Base-by-base conservation (phyloP, 2,113 vertebrate genomes). In the Bombycilla garrulus region DNA sequence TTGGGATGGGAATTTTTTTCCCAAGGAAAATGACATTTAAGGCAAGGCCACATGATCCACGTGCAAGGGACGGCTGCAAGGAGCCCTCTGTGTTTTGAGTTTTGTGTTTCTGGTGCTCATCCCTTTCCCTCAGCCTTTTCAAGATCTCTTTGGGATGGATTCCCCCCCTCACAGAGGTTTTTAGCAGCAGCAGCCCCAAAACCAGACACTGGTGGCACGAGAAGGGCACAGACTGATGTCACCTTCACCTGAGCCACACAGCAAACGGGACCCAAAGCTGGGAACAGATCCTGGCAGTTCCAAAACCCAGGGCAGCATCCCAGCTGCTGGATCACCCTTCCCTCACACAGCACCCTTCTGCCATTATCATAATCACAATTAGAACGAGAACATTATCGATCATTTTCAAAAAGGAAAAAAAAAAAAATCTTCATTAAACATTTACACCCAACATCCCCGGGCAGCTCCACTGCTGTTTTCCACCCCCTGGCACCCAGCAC, bases 201-300 rank as follows among this genome's bases (percentile, higher is more conserved):
- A n/a, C 2, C 54, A 13, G 70, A 10, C 5, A 5, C n/a, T 40
- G 77, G 6, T 26, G 36, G 56, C 56, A 62, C 44, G 11, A 40
- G n/a, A 0, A 29, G 40, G 56, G 28, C n/a, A 15, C n/a, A 4
- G 70, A 24, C 33, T 50, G 6, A 1, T 2, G 33, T 31, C 50
- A 66, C 78, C 82, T 57, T 67, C 56, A 4, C 61, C 81, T 31
- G 76, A 51, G 48, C 51, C 73, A 81, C 0, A 0, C 1, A 2
- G 50, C 60, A 84, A 54, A 78, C 0, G 0, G 17, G 24, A 91
- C 61, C 54, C 92, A 90, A 69, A 70, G 62, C 71, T 58, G 85
- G 78, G 91, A 95, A 83, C 5, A 87, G 69, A 74, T 60, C 51
- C 90, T 9, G 51, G 73, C 31, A 60, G n/a, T 1, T 35, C 56